Percentiles rank a stretch among this genome's conserved stretches.
Conservation (phyloP, 2,113 vertebrate genomes). For the western clawed frog (Xenopus tropicalis) region DNA sequence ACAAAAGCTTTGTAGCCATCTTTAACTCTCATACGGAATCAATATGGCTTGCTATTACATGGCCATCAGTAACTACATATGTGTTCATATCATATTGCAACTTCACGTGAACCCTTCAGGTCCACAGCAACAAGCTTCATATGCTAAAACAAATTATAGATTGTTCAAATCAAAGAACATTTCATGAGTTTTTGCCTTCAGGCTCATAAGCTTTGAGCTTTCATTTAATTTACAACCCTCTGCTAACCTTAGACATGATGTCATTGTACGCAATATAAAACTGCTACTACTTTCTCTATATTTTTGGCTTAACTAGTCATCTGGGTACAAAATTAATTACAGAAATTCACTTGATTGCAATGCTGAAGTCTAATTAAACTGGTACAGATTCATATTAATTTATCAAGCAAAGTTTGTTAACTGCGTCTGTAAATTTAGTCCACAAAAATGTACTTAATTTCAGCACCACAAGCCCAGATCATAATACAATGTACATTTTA, state of each 20-base stretch:
- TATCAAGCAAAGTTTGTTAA: conserved; percentile 38
- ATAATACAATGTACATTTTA: conserved; percentile 46
- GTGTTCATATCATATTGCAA: neutral
- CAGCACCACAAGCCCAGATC: conserved; percentile 2
- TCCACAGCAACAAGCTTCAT: conserved; percentile 17
- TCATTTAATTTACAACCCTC: conserved; percentile 44
- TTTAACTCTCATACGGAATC: neutral
- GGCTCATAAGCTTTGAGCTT: conserved; percentile 42
- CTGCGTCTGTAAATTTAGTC: neutral
- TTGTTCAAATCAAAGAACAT: conserved; percentile 45
- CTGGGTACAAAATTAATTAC: conserved; percentile 43
- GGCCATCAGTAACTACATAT: neutral
- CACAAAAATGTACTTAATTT: conserved; percentile 41
- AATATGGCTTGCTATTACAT: neutral
- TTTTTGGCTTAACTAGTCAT: conserved; percentile 50
- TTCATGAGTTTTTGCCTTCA: conserved; percentile 46
- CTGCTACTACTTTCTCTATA: conserved; percentile 35
- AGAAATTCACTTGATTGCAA: conserved; percentile 28
- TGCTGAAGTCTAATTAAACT: conserved; percentile 42
- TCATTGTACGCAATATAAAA: conserved; percentile 47
- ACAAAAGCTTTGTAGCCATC: neutral
- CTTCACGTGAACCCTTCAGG: conserved; percentile 5
- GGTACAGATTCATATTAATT: conserved; percentile 48
- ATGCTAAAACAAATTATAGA: conserved; percentile 25
- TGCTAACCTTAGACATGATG: conserved; percentile 55